A percentile compares a stretch with the other conserved stretches of the same genome.
Evolutionary conservation across 2,888 invertebrate species (phyloP).

Genomic region (Rhorus exstirpatorius): DNA sequence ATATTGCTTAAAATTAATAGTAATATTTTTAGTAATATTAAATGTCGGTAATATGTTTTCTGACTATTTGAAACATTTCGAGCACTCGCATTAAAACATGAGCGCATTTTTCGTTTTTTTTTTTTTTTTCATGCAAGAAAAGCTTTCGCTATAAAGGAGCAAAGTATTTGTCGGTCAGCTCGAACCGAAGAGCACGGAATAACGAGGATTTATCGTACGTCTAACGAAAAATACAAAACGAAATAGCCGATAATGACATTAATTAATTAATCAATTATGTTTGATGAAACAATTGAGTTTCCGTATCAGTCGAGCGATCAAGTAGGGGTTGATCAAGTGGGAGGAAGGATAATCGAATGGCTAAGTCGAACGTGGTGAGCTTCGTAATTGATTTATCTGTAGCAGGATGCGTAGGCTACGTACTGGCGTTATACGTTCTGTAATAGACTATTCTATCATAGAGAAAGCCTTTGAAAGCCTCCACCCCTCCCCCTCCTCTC

Average conservation of each 20-base stretch:
- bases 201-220: background rate
- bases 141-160: background rate
- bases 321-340: background rate
- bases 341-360: slow-evolving; percentile 29
- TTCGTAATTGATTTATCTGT: slow-evolving; percentile 49
- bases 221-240: background rate
- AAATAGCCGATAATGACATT: slow-evolving; percentile 6
- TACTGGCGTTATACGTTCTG: slow-evolving; percentile 8
- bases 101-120: too few relatives aligned
- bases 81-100: too few relatives aligned
- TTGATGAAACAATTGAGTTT: slow-evolving; percentile 36
- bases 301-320: background rate
- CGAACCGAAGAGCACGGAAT: too few relatives aligned
- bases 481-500: background rate
- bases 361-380: slow-evolving; percentile 26
- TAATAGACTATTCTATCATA: background rate
- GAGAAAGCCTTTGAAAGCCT: slow-evolving; percentile 20
- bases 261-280: slow-evolving; percentile 8
- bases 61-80: too few relatives aligned
- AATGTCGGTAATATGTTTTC: too few relatives aligned
- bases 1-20: too few relatives aligned
- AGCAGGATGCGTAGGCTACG: background rate
- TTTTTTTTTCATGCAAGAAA: too few relatives aligned
- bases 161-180: too few relatives aligned
- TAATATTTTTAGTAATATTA: too few relatives aligned